phyloP scores from a whole-genome alignment of 2,113 vertebrate species.

The Anarrhichthys ocellatus region DNA sequence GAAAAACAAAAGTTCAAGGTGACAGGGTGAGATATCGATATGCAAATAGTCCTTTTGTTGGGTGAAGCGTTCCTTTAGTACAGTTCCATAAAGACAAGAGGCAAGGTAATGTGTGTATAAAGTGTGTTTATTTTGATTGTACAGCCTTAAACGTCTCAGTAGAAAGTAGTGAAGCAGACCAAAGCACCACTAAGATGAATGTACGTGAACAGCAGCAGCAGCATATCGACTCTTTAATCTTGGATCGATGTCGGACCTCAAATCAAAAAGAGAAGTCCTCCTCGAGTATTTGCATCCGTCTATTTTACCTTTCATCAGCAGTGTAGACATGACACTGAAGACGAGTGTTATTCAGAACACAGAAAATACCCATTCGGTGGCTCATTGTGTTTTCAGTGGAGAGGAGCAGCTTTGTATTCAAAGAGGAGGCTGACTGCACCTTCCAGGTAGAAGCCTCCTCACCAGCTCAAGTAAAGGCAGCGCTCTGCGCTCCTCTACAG shows the following conservation, averaged over 20 bases:
- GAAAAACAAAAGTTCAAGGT: too few species aligned
- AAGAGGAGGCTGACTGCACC: slow-evolving; percentile 9
- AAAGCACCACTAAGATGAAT: background rate
- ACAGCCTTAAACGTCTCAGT: slow-evolving; percentile 1
- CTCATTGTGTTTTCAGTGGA: background rate
- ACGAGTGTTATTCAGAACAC: background rate
- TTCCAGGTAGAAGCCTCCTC: background rate
- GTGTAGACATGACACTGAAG: background rate
- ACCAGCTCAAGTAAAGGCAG: too few species aligned
- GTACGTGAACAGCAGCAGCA: slow-evolving; percentile 6
- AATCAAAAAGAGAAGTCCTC: background rate
- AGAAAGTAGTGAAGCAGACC: background rate
- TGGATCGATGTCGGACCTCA: slow-evolving; percentile 11
- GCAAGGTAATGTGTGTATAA: too few species aligned
- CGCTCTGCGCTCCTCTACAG: too few species aligned
- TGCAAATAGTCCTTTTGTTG: too few species aligned
- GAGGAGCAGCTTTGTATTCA: background rate
- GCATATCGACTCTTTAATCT: background rate
- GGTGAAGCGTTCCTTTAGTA: too few species aligned
- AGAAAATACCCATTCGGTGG: slow-evolving; percentile 3
- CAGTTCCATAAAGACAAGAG: too few species aligned
- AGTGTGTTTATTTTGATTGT: slow-evolving; percentile 45
- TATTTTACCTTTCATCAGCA: background rate
- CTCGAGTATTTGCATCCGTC: slow-evolving; percentile 9
- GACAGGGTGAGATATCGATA: too few species aligned